These are phyloP conservation scores for Murina feae DNA, from an alignment of 2,113 vertebrate genomes.

Conservation along the genomic window DNA sequence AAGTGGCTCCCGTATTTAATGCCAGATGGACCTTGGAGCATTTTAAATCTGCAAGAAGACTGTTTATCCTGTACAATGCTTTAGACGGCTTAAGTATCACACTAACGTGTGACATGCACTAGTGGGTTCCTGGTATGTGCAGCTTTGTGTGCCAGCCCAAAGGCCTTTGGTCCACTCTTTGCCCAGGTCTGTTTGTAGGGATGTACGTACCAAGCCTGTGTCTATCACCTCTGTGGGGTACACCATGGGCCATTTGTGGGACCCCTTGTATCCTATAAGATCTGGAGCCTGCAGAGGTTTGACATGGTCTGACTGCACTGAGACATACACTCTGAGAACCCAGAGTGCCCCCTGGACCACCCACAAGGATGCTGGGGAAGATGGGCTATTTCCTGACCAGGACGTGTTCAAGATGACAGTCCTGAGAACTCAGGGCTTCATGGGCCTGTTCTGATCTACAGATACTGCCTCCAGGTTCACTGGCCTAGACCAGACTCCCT, in stretches of 20 bases:
- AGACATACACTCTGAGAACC: background rate
- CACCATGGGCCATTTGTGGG: background rate
- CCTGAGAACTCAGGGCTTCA: background rate
- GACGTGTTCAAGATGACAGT: background rate
- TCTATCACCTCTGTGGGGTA: background rate
- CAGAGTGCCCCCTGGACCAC: background rate
- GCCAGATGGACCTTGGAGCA: background rate
- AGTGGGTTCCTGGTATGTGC: too few relatives aligned
- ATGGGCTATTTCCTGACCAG: background rate
- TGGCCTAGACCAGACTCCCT: background rate
- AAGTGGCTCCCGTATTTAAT: background rate
- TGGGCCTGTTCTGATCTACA: background rate
- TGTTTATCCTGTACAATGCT: background rate
- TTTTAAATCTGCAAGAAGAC: background rate
- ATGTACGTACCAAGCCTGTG: background rate
- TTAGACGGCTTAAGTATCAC: too few relatives aligned
- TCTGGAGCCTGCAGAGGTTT: background rate
- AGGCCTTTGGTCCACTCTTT: background rate
- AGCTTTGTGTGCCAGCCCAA: background rate
- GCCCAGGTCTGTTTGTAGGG: background rate
- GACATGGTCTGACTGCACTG: background rate
- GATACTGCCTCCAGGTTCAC: background rate
- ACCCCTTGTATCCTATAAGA: background rate
- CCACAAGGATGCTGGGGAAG: background rate
- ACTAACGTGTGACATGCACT: fast-evolving